phyloP scores from a whole-genome alignment of 1,140 invertebrate species.

The Pseudomyrmex concolor region DNA sequence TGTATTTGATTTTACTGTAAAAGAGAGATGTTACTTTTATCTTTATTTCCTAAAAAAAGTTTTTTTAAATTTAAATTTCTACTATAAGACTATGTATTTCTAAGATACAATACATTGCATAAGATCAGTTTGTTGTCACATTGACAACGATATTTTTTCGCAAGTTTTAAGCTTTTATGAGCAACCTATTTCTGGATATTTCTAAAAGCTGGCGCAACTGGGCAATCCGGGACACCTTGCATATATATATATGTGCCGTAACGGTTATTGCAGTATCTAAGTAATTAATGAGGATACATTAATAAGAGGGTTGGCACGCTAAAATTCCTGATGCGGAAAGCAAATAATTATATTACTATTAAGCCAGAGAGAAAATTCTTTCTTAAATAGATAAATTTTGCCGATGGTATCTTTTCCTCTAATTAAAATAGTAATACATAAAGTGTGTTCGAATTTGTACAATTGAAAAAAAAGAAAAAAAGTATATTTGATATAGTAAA shows the following conservation, averaged over 20 bases:
- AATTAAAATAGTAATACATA: not conserved
- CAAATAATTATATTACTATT: slow-evolving; percentile 8
- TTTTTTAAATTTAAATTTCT: too few species aligned
- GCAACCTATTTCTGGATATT: slow-evolving; percentile 54
- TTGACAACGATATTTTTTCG: slow-evolving; percentile 36
- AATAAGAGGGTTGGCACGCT: not conserved
- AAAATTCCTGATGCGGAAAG: not conserved
- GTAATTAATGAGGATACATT: slow-evolving; percentile 49
- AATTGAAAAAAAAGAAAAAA: not conserved
- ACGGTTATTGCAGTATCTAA: slow-evolving; percentile 51
- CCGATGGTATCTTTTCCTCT: not conserved
- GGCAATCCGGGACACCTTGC: slow-evolving; percentile 48
- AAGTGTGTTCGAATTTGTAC: too few species aligned
- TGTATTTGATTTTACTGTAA: not conserved
- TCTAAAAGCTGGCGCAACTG: slow-evolving; percentile 50
- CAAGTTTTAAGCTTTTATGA: slow-evolving; percentile 36
- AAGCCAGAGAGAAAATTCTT: not conserved
- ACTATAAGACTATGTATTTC: not conserved
- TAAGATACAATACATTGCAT: not conserved
- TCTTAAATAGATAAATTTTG: not conserved
- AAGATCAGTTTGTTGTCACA: slow-evolving; percentile 20
- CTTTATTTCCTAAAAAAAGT: not conserved
- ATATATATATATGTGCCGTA: slow-evolving; percentile 36
- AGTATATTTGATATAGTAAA: slow-evolving; percentile 1
- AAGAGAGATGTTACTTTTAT: not conserved